Base-by-base conservation (phyloP, 2,888 invertebrate genomes). In the Carcina quercana region DNA sequence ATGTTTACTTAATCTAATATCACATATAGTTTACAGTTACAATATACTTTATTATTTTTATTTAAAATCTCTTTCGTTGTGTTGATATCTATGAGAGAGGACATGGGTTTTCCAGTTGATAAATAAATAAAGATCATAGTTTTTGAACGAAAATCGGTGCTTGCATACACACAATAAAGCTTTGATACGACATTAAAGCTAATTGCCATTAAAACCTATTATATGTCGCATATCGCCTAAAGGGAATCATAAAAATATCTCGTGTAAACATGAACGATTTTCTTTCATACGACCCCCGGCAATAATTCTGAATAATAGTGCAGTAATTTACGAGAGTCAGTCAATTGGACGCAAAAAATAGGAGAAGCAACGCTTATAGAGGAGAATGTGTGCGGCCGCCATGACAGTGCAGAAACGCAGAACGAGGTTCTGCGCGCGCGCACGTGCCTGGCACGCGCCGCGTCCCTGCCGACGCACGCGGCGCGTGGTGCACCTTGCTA, bases 321-420 rank as follows among this genome's bases (percentile, higher is more conserved):
- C 47, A 67, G 73, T 60, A 78, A 73, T 75, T 78, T 75, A 68
- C 62, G 62, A 50, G 53, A 55, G 42, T 60, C 57, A 66, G 66
- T 60, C 63, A 59, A 66, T 67, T 66, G 67, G 59, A 59, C 51
- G 45, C 50, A 41, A 41, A 56, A 59, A 53, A 54, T 60, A 62
- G 48, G 64, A 64, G 63, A 54, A 63, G 24, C 14, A 28, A 20
- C n/a, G n/a, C 14, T 14, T 14, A 54, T 45, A 7, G 17, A 17
- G 7, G 50, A 43, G 43, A 50, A 59, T 61, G 66, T 62, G 58
- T 57, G 61, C 53, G 63, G 64, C 69, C 53, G 69, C 69, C 73
- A 68, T 79, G 79, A 80, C 78, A 75, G 69, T 50, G 69, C 50
- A 70, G 60, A 54, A 63, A 56, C 63, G 60, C 54, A 53, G 49